These are phyloP conservation scores for Apodemus speciosus DNA, from an alignment of 2,113 vertebrate species.

Conservation along the genomic window DNA sequence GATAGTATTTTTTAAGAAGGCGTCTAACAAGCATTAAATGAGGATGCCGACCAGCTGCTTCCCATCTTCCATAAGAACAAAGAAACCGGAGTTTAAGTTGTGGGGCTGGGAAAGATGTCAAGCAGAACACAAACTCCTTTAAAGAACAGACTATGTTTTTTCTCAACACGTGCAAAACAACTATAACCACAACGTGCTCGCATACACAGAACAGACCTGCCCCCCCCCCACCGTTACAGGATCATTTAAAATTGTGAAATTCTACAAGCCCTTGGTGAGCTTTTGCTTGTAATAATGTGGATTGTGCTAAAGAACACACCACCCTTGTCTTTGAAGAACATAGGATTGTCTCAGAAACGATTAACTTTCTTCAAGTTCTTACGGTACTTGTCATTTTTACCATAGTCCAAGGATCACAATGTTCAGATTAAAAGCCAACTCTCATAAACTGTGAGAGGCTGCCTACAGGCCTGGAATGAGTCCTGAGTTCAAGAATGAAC, in stretches of 20 bases:
- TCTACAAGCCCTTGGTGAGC: background rate
- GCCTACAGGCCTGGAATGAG: background rate
- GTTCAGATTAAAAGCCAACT: constrained; percentile 31
- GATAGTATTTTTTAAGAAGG: constrained; percentile 51
- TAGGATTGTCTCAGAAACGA: constrained; percentile 24
- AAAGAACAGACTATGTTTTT: background rate
- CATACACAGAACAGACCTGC: background rate
- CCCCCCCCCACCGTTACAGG: background rate
- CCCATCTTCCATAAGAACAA: constrained; percentile 64
- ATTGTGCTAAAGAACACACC: background rate
- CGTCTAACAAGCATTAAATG: constrained; percentile 53
- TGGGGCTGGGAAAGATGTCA: constrained; percentile 48
- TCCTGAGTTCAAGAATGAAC: background rate
- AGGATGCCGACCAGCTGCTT: constrained; percentile 60
- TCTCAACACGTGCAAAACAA: constrained; percentile 23
- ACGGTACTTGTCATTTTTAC: background rate
- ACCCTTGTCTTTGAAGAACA: constrained; percentile 13
- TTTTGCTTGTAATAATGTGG: background rate
- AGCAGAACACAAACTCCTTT: constrained; percentile 22
- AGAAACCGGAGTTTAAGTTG: constrained; percentile 50
- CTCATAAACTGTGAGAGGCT: background rate
- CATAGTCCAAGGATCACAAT: background rate
- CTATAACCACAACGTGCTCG: background rate
- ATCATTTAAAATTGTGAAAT: constrained; percentile 39
- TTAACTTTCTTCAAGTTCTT: constrained; percentile 48